phyloP scores from a whole-genome alignment of 2,888 invertebrate species.

The Acronicta psi region DNA sequence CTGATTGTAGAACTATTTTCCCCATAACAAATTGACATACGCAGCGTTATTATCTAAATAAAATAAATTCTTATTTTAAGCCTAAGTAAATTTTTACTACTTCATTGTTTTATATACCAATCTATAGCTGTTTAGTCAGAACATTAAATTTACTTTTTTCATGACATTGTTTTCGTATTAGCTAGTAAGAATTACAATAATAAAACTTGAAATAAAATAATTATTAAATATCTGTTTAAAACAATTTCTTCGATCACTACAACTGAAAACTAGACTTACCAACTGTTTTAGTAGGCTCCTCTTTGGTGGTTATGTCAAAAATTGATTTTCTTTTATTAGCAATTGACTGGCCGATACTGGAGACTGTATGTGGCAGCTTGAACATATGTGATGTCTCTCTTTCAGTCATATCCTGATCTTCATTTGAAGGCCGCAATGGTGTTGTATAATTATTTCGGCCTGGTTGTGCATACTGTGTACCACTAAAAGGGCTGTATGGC shows the following conservation, averaged over 20 bases:
- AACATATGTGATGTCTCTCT: conserved; percentile 51
- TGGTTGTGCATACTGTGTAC: conserved; percentile 35
- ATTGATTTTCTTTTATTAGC: conserved; percentile 72
- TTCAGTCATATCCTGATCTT: conserved; percentile 60
- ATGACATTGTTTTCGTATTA: not conserved
- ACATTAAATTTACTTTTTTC: not conserved
- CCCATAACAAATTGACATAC: conserved; percentile 31
- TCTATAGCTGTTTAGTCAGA: not conserved
- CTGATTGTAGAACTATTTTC: not conserved
- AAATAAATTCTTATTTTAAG: conserved; percentile 1
- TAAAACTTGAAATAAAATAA: not conserved
- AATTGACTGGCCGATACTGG: conserved; percentile 62
- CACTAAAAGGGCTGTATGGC: conserved; percentile 59
- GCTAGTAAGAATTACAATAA: not conserved
- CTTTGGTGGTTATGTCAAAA: conserved; percentile 61
- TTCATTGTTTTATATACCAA: not conserved
- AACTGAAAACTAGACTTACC: conserved; percentile 56
- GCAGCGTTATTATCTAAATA: conserved; percentile 31
- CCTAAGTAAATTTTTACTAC: not conserved
- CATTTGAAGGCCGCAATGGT: conserved; percentile 57
- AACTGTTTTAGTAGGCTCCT: conserved; percentile 47
- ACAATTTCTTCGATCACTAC: not conserved
- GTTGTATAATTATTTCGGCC: conserved; percentile 53
- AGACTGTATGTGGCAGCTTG: conserved; percentile 61
- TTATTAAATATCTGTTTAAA: not conserved